Conservation (phyloP, 1,140 invertebrate species). For the Nautilus pompilius region DNA sequence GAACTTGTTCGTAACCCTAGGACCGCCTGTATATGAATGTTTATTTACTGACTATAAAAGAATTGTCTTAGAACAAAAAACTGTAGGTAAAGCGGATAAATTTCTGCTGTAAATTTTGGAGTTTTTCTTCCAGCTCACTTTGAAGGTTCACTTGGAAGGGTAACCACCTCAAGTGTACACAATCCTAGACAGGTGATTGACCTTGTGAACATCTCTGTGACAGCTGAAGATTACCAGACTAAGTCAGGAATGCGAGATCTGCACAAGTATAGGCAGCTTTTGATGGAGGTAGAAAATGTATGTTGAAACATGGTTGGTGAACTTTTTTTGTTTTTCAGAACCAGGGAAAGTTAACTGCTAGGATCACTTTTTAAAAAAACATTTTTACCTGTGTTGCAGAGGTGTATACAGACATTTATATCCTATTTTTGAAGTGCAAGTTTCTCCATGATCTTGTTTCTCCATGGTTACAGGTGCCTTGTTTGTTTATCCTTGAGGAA, state of each 20-base stretch:
- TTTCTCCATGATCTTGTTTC: too few relatives aligned
- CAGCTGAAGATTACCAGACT: slow-evolving; percentile 47
- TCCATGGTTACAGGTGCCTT: too few relatives aligned
- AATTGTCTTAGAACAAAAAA: background rate
- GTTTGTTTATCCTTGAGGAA: too few relatives aligned
- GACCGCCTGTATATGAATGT: too few relatives aligned
- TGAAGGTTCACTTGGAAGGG: slow-evolving; percentile 86
- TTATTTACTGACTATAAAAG: background rate
- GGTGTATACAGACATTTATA: too few relatives aligned
- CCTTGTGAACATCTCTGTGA: slow-evolving; percentile 64
- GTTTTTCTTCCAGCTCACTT: slow-evolving; percentile 71
- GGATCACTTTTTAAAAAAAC: too few relatives aligned
- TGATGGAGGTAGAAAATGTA: slow-evolving; percentile 78
- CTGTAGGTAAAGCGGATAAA: background rate
- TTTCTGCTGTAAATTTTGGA: background rate
- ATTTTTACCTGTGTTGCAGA: too few relatives aligned
- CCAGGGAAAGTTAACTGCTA: too few relatives aligned
- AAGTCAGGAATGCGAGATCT: slow-evolving; percentile 43
- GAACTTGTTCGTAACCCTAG: too few relatives aligned
- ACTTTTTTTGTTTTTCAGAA: background rate
- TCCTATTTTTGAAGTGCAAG: too few relatives aligned
- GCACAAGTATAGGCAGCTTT: slow-evolving; percentile 70
- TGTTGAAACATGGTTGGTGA: too few relatives aligned
- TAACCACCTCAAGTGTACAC: slow-evolving; percentile 65
- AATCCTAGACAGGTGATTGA: slow-evolving; percentile 92